Evolutionary conservation across 2,888 invertebrate species (phyloP).

Genomic region (Polyommatus iphigenia): DNA sequence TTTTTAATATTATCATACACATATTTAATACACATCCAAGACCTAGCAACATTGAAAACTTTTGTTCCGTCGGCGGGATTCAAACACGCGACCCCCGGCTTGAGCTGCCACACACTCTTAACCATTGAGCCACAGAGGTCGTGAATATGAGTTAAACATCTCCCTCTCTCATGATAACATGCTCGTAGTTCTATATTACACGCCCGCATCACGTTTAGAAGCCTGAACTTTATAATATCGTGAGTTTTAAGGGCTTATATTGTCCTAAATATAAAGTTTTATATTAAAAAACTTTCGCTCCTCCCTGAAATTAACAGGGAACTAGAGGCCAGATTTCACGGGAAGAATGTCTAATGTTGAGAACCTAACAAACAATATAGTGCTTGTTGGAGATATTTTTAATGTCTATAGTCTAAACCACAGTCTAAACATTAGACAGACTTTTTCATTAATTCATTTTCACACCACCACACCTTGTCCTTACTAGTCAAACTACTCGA

Average conservation of each 20-base stretch:
- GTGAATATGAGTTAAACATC: no score
- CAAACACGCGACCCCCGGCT: no score
- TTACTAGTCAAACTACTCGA: no score
- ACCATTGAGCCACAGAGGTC: no score
- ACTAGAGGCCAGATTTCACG: neutral
- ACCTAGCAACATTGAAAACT: no score
- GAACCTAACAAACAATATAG: neutral
- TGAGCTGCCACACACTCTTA: no score
- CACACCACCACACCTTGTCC: no score
- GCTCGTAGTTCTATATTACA: neutral
- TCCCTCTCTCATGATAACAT: no score
- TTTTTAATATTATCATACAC: no score
- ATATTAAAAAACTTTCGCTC: constrained; percentile 12
- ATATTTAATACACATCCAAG: no score
- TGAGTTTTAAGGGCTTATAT: neutral
- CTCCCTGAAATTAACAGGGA: neutral
- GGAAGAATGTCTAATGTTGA: neutral
- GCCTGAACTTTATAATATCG: neutral
- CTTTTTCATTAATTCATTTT: no score
- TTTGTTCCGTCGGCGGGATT: no score
- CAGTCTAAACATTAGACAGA: neutral
- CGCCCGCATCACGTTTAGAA: neutral
- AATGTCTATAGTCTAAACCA: neutral
- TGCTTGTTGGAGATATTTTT: neutral
- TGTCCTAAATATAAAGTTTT: constrained; percentile 7